Base-by-base conservation (phyloP, 2,797 vertebrate genomes). In the Eupleurogrammus muticus region DNA sequence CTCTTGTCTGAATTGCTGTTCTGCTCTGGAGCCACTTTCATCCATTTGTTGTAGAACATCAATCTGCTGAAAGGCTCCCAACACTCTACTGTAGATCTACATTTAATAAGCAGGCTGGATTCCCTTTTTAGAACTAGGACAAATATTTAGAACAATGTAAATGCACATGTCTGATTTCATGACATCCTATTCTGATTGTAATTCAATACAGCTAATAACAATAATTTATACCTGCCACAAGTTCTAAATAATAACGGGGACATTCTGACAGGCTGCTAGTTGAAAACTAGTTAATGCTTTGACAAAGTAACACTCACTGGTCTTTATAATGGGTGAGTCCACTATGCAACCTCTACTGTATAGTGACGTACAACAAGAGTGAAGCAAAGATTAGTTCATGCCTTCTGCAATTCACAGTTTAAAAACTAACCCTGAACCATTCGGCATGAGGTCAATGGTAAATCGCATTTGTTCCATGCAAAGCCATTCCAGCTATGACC, bases 321-420 rank as follows among this genome's bases (percentile, higher is more conserved):
- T 49, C 9, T 46, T n/a, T 21, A n/a, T 16, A 44, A 5, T 7
- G 38, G 38, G 13, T 5, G 12, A 40, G 14, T 44, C 17, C 53
- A 16, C 20, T 49, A 81, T 92, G 87, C 88, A 90, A 75, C 90
- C 74, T 88, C 86, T 54, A 77, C 74, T 36, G 53, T 53, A 80
- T 67, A 51, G 79, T 71, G 21, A 89, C 87, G 81, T 17, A 51
- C 73, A 79, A 76, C 14, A 66, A 81, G 87, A 90, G 83, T 90
- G 82, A 92, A 94, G 90, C 82, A 78, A 87, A 93, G 92, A 95
- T 98, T 96, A 97, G 96, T 97, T 95, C 95, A 96, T 97, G 97
- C 95, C 96, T 95, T 94, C 84, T 95, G 94, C 84, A 90, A 94
- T 92, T 94, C 91, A 94, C 91, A 93, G 86, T 79, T 84, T 74